Evolutionary conservation across 2,888 invertebrate species (phyloP).

Genomic region (Temnothorax ravouxi): DNA sequence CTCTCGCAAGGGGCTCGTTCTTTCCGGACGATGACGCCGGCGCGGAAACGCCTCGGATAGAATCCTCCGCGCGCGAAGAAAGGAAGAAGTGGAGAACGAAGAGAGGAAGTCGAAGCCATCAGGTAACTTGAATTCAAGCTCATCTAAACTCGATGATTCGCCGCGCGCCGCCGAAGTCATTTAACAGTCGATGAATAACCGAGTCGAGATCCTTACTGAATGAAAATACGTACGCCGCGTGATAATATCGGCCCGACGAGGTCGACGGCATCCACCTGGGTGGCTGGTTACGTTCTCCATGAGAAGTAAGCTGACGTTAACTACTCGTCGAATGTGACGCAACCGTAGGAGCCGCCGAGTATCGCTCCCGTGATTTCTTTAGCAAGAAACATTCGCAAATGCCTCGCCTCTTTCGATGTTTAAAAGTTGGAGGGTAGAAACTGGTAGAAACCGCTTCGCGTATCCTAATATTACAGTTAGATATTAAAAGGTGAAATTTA

Average conservation of each 20-base stretch:
- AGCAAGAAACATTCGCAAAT: background rate
- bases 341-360: background rate
- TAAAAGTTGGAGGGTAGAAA: background rate
- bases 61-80: background rate
- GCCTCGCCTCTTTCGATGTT: background rate
- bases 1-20: background rate
- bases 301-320: conserved; percentile 21
- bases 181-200: background rate
- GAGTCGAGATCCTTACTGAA: conserved; percentile 11
- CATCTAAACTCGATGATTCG: background rate
- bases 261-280: conserved; percentile 30
- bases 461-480: too few species aligned
- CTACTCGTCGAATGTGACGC: conserved; percentile 22
- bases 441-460: background rate
- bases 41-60: conserved; percentile 46
- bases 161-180: background rate
- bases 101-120: background rate
- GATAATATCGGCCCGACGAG: conserved; percentile 46
- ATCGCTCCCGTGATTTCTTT: conserved; percentile 23
- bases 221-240: conserved; percentile 11
- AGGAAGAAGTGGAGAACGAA: background rate
- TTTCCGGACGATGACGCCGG: conserved; percentile 57
- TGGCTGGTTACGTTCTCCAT: conserved; percentile 34
- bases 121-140: conserved; percentile 19
- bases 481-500: too few species aligned